Evolutionary conservation across 2,797 vertebrate species (phyloP), one percentile per base, ranked within the genome.

Genomic region (Sciurus vulgaris): DNA sequence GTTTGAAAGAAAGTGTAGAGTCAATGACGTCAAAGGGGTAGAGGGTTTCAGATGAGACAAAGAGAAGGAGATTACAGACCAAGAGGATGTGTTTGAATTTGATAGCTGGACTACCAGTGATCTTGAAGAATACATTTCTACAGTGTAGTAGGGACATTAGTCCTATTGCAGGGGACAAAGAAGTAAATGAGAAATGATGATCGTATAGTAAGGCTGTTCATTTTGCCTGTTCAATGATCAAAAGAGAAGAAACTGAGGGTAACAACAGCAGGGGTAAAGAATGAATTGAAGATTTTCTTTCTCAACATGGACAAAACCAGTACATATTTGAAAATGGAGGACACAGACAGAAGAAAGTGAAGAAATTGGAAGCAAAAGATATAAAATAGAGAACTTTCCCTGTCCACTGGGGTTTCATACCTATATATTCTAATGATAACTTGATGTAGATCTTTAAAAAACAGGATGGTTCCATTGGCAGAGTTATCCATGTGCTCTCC

Each of bases 291-390:
- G 30, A 20, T 33, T 51, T 54, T 47, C 26, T 47, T 89, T 86
- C 44, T 95, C 73, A 33, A 86, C 86, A 54, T 89, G 70, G 56
- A 8, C 15, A 86, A 91, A 86, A 47, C 44, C 8, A 86, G 35
- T 67, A 59, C 20, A 10, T 69, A 83, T 41, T 73, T 91, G 38
- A 65, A 95, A 61, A 72, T 11, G 20, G 61, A 78, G 8, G 54
- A 13, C 44, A 47, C 18, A 51, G 35, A 86, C 14, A 81, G 33
- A 86, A 81, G 67, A 93, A 96, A 83, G 12, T n/a, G 47, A 91
- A 93, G 30, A 82, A 69, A 69, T 22, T 65, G 20, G 35, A 93
- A 81, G 49, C 59, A 84, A 89, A 91, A 22, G 61, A 41, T 61
- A 3, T 35, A 59, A 47, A 70, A 76, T 18, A 91, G 30, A 5